Evolutionary conservation across 2,113 vertebrate species (phyloP).

Genomic region (Chiloscyllium plagiosum): DNA sequence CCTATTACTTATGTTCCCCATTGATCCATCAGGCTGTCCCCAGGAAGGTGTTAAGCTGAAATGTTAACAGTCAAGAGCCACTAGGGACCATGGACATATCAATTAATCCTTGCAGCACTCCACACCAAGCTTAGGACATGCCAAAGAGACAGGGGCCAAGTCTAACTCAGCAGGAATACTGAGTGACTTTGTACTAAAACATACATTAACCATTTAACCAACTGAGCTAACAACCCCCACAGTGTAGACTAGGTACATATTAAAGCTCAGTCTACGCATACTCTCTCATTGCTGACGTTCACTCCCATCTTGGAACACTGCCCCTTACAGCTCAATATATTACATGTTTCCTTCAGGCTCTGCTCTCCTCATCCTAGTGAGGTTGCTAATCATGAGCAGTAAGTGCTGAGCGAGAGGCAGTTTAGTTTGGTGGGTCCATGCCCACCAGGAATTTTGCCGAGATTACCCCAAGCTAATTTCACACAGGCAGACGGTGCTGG

Average conservation of each 20-base stretch:
- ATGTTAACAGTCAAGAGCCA: too few relatives aligned
- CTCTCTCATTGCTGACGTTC: background rate
- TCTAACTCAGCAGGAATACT: background rate
- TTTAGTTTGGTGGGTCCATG: background rate
- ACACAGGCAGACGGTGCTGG: background rate
- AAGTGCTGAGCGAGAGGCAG: background rate
- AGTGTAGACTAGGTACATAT: background rate
- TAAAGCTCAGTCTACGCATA: background rate
- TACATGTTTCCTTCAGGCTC: background rate
- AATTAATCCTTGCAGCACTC: background rate
- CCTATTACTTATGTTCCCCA: too few relatives aligned
- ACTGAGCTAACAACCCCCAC: background rate
- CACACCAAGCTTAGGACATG: too few relatives aligned
- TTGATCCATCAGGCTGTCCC: too few relatives aligned
- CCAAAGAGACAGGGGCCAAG: too few relatives aligned
- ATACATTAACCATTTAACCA: too few relatives aligned
- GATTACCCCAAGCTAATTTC: background rate
- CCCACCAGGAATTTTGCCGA: background rate
- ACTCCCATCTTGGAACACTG: background rate
- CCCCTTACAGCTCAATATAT: background rate
- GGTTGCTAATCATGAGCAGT: too few relatives aligned
- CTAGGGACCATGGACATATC: background rate
- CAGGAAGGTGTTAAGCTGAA: too few relatives aligned
- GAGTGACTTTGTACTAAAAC: too few relatives aligned
- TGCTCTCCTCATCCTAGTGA: background rate